These are phyloP conservation scores for Tenthredo scrophulariae DNA, from an alignment of 2,888 invertebrate species.

Conservation along the genomic window DNA sequence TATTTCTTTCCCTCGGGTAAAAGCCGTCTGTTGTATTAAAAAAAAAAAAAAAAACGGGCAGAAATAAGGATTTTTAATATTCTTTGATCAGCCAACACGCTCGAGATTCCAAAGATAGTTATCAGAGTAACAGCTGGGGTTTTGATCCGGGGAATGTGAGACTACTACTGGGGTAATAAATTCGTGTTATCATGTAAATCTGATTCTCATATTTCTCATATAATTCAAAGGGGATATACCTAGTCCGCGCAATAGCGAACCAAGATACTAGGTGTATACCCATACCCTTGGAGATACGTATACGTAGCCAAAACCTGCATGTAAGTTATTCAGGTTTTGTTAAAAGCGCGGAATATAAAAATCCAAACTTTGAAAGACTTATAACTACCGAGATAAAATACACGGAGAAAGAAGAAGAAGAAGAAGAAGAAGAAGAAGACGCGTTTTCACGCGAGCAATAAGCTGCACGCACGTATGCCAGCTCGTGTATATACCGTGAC, in stretches of 20 bases:
- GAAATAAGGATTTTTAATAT: background rate
- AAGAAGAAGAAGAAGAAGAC: background rate
- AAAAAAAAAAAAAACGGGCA: background rate
- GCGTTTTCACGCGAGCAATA: constrained; percentile 24
- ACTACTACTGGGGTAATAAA: constrained; percentile 14
- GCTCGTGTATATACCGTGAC: background rate
- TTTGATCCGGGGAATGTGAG: background rate
- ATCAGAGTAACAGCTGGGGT: background rate
- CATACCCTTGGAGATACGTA: background rate
- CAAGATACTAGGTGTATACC: background rate
- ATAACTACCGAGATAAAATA: background rate
- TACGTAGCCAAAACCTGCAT: background rate
- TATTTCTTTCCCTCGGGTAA: background rate
- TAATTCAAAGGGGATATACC: constrained; percentile 29
- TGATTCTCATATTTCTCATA: constrained; percentile 48
- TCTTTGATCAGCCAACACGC: constrained; percentile 3
- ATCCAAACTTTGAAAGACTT: background rate
- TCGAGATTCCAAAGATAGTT: background rate
- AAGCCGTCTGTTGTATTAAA: background rate
- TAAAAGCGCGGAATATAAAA: background rate
- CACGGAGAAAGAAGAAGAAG: background rate
- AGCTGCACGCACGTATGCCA: background rate
- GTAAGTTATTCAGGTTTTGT: background rate
- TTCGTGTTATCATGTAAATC: constrained; percentile 49
- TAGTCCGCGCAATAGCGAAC: background rate